phyloP scores from a whole-genome alignment of 2,888 invertebrate species.

The Ectropis crepuscularia region DNA sequence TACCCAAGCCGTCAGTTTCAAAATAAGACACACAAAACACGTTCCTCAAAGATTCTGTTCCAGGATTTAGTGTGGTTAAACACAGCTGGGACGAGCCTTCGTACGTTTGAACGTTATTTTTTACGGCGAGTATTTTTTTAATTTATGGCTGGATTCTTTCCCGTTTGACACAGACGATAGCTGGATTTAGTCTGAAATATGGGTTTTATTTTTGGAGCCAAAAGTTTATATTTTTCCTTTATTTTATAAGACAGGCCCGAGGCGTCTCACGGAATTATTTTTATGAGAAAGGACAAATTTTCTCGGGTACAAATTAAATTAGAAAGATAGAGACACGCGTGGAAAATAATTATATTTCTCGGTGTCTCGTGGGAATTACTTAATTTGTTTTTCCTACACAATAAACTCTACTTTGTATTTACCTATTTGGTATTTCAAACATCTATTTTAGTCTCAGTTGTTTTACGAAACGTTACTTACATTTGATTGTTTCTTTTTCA shows the following conservation, averaged over 20 bases:
- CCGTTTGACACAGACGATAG: slow-evolving; percentile 17
- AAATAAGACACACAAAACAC: no score
- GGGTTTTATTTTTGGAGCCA: slow-evolving; percentile 7
- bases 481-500: no score
- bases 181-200: slow-evolving; percentile 13
- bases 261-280: not conserved
- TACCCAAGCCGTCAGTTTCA: no score
- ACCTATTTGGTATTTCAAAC: no score
- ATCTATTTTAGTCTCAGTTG: no score
- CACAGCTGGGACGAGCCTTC: slow-evolving; percentile 23
- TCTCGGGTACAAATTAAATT: slow-evolving; percentile 4
- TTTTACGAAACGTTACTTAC: no score
- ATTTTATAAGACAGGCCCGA: not conserved
- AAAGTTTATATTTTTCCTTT: not conserved
- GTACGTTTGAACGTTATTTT: slow-evolving; percentile 21
- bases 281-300: not conserved
- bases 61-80: slow-evolving; percentile 15
- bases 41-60: slow-evolving; percentile 8
- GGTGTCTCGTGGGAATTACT: not conserved
- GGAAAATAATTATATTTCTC: not conserved
- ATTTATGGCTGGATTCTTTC: slow-evolving; percentile 22
- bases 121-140: slow-evolving; percentile 14
- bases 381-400: not conserved
- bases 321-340: not conserved
- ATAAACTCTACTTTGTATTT: not conserved